Percentiles rank a stretch among this genome's conserved stretches.
Conservation (phyloP, 1,140 invertebrate genomes). For the Mesaphorura yosii region DNA sequence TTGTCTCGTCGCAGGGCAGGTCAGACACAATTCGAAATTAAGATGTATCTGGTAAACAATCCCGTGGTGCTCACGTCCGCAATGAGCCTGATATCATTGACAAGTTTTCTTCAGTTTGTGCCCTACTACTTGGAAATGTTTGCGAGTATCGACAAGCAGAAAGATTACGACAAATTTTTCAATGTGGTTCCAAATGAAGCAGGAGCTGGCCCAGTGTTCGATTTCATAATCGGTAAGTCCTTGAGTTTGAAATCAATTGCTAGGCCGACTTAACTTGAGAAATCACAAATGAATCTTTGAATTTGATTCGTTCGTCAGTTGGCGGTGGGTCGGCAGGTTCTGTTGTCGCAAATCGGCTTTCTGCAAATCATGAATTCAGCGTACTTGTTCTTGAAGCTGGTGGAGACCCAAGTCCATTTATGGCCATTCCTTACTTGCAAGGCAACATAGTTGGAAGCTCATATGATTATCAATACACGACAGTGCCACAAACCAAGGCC, state of each 20-base stretch:
- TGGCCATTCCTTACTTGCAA: slow-evolving; percentile 5
- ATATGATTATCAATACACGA: slow-evolving; percentile 18
- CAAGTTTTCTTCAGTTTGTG: background rate
- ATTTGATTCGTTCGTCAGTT: slow-evolving; percentile 1
- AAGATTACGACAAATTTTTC: background rate
- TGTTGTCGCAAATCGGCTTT: slow-evolving; percentile 17
- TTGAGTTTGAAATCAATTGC: background rate
- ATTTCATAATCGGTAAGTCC: slow-evolving; percentile 8
- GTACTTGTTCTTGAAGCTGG: slow-evolving; percentile 19
- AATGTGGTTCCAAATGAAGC: background rate
- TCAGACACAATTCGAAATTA: too few relatives aligned
- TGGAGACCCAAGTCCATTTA: slow-evolving; percentile 8
- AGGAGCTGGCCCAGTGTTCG: background rate
- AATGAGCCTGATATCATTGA: too few relatives aligned
- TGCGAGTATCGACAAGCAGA: background rate
- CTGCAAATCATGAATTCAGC: background rate
- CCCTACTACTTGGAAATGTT: background rate
- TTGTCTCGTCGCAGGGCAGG: too few relatives aligned
- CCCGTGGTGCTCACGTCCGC: too few relatives aligned
- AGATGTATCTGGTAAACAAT: too few relatives aligned
- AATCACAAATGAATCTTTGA: too few relatives aligned
- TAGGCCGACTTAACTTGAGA: background rate
- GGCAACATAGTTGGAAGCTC: background rate
- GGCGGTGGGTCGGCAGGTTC: slow-evolving; percentile 14
- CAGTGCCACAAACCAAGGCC: slow-evolving; percentile 2